phyloP scores from a whole-genome alignment of 37 sponge, comb jelly and placozoan species.

The Ianthella basta region DNA sequence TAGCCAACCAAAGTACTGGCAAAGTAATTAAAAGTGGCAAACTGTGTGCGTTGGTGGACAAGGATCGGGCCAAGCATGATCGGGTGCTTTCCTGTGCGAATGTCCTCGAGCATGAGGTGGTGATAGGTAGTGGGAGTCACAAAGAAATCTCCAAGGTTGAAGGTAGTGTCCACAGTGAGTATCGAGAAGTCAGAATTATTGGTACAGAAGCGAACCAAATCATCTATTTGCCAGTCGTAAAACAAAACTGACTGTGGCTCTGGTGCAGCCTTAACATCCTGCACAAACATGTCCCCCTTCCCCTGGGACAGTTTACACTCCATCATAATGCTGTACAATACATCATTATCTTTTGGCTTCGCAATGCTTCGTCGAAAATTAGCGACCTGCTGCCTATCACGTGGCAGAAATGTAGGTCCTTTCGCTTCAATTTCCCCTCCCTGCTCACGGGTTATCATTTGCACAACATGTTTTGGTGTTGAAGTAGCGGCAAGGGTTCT shows the following conservation, averaged over 20 bases:
- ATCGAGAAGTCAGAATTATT: constrained; percentile 5
- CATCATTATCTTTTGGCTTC: too few species aligned
- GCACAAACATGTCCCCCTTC: constrained; percentile 28
- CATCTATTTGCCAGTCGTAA: constrained; percentile 43
- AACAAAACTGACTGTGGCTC: constrained; percentile 47
- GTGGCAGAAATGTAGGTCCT: too few species aligned
- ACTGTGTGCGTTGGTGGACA: constrained; percentile 34
- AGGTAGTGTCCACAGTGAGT: constrained; percentile 51
- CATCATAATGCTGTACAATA: constrained; percentile 46
- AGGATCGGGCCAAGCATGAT: constrained; percentile 31
- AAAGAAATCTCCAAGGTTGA: constrained; percentile 58
- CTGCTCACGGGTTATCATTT: too few species aligned
- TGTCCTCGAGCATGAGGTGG: constrained; percentile 52
- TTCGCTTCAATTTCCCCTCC: too few species aligned
- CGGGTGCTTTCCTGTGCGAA: constrained; percentile 20
- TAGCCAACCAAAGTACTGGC: constrained; percentile 36
- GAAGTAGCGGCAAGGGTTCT: too few species aligned
- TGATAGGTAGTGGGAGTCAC: constrained; percentile 51
- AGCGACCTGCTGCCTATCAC: too few species aligned
- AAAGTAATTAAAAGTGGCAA: constrained; percentile 37
- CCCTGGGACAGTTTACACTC: constrained; percentile 56
- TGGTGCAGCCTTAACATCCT: constrained; percentile 59
- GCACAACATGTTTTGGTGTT: too few species aligned
- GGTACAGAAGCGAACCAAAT: constrained; percentile 39
- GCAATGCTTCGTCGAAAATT: too few species aligned